phyloP scores from a whole-genome alignment of 2,113 vertebrate species.

The Mola mola region DNA sequence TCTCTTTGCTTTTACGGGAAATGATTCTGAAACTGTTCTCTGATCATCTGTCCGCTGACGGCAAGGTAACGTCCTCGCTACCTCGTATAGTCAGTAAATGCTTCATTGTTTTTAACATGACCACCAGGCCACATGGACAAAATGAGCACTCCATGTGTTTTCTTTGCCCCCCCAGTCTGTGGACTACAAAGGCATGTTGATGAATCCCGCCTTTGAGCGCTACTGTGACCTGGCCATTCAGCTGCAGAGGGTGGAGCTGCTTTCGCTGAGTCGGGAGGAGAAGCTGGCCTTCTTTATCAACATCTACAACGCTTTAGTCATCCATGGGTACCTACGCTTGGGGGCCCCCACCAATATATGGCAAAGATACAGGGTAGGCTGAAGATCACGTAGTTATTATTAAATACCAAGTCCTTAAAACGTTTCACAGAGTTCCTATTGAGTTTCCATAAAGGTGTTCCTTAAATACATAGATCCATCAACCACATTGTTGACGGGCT shows the following conservation, averaged over 20 bases:
- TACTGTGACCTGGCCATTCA: constrained; percentile 82
- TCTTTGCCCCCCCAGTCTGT: constrained; percentile 68
- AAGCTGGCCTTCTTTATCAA: constrained; percentile 87
- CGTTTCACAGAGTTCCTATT: background rate
- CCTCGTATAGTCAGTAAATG: background rate
- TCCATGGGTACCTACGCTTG: constrained; percentile 80
- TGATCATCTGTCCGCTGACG: constrained; percentile 82
- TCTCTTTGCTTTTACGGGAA: constrained; percentile 79
- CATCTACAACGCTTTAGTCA: constrained; percentile 84
- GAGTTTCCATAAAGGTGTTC: no score
- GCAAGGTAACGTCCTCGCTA: constrained; percentile 77
- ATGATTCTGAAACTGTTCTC: constrained; percentile 82
- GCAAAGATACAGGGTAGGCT: constrained; percentile 83
- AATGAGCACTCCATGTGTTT: background rate
- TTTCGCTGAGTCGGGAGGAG: constrained; percentile 79
- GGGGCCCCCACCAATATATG: constrained; percentile 82
- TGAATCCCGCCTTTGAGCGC: constrained; percentile 70
- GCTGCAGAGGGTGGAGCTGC: constrained; percentile 81
- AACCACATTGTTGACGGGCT: background rate
- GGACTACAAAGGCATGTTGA: constrained; percentile 81
- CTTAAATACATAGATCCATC: no score
- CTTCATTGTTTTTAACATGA: no score
- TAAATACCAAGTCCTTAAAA: no score
- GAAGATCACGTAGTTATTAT: no score
- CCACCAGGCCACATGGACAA: no score